phyloP scores from a whole-genome alignment of 2,888 invertebrate species.

The Diadromus collaris region DNA sequence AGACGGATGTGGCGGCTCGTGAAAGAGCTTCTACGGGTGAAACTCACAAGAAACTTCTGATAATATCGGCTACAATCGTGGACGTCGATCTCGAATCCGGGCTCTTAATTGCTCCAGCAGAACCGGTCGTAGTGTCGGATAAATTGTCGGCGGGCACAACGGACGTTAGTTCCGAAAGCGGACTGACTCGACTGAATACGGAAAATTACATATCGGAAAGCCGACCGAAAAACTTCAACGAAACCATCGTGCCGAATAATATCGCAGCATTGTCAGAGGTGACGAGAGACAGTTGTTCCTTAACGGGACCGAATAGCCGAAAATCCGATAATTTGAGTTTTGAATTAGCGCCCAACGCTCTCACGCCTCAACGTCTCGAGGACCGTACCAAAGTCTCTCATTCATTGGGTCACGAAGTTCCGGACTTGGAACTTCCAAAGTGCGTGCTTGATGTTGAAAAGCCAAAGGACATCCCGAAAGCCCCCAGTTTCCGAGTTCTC shows the following conservation, averaged over 20 bases:
- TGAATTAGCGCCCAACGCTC: neutral
- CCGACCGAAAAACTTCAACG: no score
- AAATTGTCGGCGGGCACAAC: no score
- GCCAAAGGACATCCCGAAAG: neutral
- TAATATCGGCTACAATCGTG: neutral
- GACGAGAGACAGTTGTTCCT: no score
- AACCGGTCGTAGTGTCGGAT: no score
- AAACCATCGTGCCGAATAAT: no score
- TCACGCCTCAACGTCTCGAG: neutral
- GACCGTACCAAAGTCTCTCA: neutral
- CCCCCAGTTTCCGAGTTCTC: conserved; percentile 51
- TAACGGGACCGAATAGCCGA: neutral
- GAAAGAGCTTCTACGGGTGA: neutral
- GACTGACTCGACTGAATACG: no score
- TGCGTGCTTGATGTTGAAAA: neutral
- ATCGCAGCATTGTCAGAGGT: no score
- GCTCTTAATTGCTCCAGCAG: no score
- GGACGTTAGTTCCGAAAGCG: no score
- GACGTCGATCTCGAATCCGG: neutral
- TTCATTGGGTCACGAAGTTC: neutral
- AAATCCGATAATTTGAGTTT: neutral
- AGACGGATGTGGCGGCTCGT: no score
- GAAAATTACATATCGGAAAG: no score
- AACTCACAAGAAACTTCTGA: neutral
- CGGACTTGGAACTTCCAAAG: neutral